Evolutionary conservation across 2,797 vertebrate species (phyloP).

Genomic region (Bufotes viridis): DNA sequence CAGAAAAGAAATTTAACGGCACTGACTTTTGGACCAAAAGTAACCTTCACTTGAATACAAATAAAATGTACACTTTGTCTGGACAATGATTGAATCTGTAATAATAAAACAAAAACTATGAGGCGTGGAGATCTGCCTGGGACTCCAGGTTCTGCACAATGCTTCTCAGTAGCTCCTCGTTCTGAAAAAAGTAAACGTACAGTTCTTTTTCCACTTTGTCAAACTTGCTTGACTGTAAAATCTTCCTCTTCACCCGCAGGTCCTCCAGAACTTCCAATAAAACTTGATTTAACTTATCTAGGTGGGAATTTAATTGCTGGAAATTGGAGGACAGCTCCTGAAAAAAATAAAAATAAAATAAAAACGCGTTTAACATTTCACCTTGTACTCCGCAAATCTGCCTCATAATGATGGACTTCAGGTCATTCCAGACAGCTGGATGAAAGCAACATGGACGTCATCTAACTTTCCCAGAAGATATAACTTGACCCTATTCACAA

Average conservation of each 20-base stretch:
- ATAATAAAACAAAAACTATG: background rate
- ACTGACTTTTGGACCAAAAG: too few relatives aligned
- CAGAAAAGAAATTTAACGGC: too few relatives aligned
- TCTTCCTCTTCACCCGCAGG: conserved; percentile 81
- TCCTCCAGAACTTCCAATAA: conserved; percentile 83
- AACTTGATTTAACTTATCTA: conserved; percentile 79
- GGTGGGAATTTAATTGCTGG: conserved; percentile 76
- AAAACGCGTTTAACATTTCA: background rate
- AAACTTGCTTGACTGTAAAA: conserved; percentile 79
- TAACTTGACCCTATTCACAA: too few relatives aligned
- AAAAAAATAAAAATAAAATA: conserved; percentile 66
- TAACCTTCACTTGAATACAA: background rate
- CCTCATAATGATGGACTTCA: background rate
- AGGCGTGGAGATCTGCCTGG: conserved; percentile 56
- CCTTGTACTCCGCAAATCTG: background rate
- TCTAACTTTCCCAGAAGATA: too few relatives aligned
- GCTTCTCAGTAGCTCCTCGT: conserved; percentile 80
- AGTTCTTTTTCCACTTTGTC: conserved; percentile 85
- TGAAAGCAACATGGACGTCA: background rate
- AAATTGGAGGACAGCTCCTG: conserved; percentile 85
- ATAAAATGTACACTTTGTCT: background rate
- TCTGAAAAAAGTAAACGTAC: conserved; percentile 86
- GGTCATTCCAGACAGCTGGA: background rate
- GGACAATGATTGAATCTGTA: background rate
- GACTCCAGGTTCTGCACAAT: conserved; percentile 84